Base-by-base conservation (phyloP, 2,797 vertebrate genomes). In the Silurus aristotelis region DNA sequence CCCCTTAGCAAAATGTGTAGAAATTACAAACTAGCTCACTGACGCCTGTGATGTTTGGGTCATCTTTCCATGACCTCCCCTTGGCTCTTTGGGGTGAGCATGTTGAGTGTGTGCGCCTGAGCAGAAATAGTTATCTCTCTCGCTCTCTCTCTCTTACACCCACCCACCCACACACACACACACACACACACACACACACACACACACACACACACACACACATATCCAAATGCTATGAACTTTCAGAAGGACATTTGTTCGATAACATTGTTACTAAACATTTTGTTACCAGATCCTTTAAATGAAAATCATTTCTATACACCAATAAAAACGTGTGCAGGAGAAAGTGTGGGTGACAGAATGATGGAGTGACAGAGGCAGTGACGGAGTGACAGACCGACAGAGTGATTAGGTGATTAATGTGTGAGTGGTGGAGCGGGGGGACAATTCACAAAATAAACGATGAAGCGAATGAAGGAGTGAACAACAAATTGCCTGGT, bases 41-140 rank as follows among this genome's bases (percentile, higher is more conserved):
- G 58, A 27, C 27, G 19, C 38, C 43, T 20, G 25, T 5, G 31
- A 25, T 13, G 10, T 55, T 15, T 15, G 46, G 77, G 77, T 85
- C 84, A 81, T 46, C 68, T 85, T 81, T 73, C 13, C n/a, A 43
- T 61, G 68, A 80, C 46, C 66, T 31, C 25, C n/a, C 19, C 17
- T 73, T 75, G 58, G 25, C 46, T 55, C 73, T 48, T 25, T 38
- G 64, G 31, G 66, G n/a, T 15, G 68, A 31, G 22, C 6, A 15
- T 78, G 20, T 38, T 60, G 31, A 3, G 38, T 38, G 52, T 60
- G 75, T 67, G 70, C 27, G 22, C 6, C 13, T 84, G 58, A 76
- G 60, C 46, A 63, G 71, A 76, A 83, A 64, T 75, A 55, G 27
- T 76, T 9, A 9, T 56, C 14, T 13, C 55, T 56, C 55, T 56